Base-by-base conservation (phyloP, 2,797 vertebrate genomes). In the Lophotriccus pileatus region DNA sequence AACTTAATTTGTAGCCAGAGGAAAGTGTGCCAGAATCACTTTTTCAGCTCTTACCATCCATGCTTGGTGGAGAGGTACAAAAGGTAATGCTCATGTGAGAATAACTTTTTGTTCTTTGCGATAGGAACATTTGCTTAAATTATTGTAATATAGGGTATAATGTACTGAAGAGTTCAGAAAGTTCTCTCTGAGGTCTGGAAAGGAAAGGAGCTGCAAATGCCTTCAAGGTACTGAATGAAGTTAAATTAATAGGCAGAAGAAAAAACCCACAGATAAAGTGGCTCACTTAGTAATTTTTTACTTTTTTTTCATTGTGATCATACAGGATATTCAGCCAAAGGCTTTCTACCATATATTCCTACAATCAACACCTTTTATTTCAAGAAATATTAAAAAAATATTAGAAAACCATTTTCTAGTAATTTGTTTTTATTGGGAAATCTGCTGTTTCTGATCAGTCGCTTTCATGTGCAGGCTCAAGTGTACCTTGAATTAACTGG, bases 41-140 rank as follows among this genome's bases (percentile, higher is more conserved):
- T 92, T 81, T 37, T 85, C 39, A 47, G 52, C 32, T 39, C 4
- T 32, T 82, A 62, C 24, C 24, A 16, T 87, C 68, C 63, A 16
- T 59, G 82, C 23, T 76, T 47, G 60, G 77, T 66, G 53, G 58
- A 87, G 43, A 85, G 56, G 74, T 76, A 55, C 41, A 47, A 78
- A 62, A 82, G 52, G 32, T 76, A 66, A 15, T 14, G 30, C 15
- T 69, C 14, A 25, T 50, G 7, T 59, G 53, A 83, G 62, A 72
- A n/a, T 34, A 13, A 7, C 47, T 22, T 55, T 34, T 87, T 44
- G 9, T 81, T 84, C 25, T 52, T 78, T 69, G 25, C 82, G 59
- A 43, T 78, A 72, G 8, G 78, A 87, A 84, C 34, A 52, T 69
- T 92, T 82, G 53, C 9, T 47, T 55, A 55, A 83, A 81, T 82